Evolutionary conservation across 1,140 invertebrate genomes (phyloP), one percentile per base, ranked within the genome.

Genomic region (Carposina sasakii): DNA sequence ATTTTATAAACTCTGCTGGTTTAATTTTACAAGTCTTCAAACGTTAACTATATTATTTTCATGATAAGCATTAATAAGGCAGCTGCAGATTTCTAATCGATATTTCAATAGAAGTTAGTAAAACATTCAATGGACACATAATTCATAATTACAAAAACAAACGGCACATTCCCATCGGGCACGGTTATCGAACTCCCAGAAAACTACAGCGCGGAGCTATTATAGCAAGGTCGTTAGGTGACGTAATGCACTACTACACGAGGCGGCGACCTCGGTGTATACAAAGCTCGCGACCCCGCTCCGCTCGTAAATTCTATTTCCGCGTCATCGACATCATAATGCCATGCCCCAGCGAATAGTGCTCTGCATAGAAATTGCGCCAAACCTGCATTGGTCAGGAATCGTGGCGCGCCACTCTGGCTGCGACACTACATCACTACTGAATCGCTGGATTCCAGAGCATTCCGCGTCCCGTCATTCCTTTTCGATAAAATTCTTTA

Each of bases 281-380:
- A 71, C 57, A 45, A 26, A 39, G 49, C 39, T 45, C 57, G 60
- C 55, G 67, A 68, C 67, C 63, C 45, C 67, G 63, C 44, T 48
- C 57, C 52, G 63, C 50, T 76, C 64, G 69, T 81, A 71, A 71
- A 69, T 76, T 64, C 72, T 70, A 67, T 69, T 78, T 78, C 73
- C 75, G 73, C 68, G 53, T 72, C 69, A 67, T 67, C 60, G 59
- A 72, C 62, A 48, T 67, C 61, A 54, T 59, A 64, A 67, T 65
- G 66, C 50, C 50, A 43, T 44, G 26, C 37, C 40, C 17, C 50
- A 50, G 15, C 45, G 37, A 37, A 36, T 55, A 62, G 53, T 36
- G n/a, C n/a, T 68, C 66, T 71, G 62, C 67, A 71, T 73, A 63
- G 63, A 73, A 55, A 68, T 63, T 52, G 50, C 57, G 33, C 46